Base-by-base conservation (phyloP, 2,113 vertebrate genomes). In the Carassius auratus region DNA sequence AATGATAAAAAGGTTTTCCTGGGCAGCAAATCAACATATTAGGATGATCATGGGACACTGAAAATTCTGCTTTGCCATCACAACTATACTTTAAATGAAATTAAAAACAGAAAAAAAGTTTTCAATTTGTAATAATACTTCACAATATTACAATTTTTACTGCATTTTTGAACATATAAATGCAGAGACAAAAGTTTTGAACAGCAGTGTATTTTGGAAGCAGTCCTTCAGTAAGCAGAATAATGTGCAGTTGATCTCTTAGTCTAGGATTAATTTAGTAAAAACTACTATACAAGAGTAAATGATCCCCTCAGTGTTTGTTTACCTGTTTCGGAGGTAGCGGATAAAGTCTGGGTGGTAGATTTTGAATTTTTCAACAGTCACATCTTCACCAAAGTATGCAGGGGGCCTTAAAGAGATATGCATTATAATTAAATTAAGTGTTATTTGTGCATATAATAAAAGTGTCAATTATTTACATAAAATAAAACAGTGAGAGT, bases 251-350 rank as follows among this genome's bases (percentile, higher is more conserved):
- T 45, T 74, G 21, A 74, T 74, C 38, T 45, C 19, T 19, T 42
- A 13, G 21, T 74, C 21, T 74, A 4, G 21, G 5, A 45, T 48
- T 48, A 23, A 45, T 74, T 74, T 48, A 8, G 19, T 5, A 23
- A 23, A 23, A 48, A 7, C 1, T 10, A 48, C 71, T 45, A 13
- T 42, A 21, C 13, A 10, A n/a, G 38, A 48, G 21, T 48, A 23
- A 12, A 8, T 74, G 23, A n/a, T 73, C 3, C n/a, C 6, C 26
- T 26, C 26, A 26, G 26, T 26, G 26, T 26, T 26, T 26, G 26
- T 26, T 26, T 88, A 96, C 96, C 96, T 94, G 94, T 96, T 96
- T 75, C 96, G 91, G 68, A 96, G 55, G 90, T 96, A 96, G 42
- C 95, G 95, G 79, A 95, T 83, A 82, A 96, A 96, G 68, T 96